Percentiles rank a stretch among this genome's conserved stretches.
These are phyloP conservation scores for Holothuria leucospilota DNA, from an alignment of 53 echinoderm and acorn worm genomes.

Conservation along the genomic window DNA sequence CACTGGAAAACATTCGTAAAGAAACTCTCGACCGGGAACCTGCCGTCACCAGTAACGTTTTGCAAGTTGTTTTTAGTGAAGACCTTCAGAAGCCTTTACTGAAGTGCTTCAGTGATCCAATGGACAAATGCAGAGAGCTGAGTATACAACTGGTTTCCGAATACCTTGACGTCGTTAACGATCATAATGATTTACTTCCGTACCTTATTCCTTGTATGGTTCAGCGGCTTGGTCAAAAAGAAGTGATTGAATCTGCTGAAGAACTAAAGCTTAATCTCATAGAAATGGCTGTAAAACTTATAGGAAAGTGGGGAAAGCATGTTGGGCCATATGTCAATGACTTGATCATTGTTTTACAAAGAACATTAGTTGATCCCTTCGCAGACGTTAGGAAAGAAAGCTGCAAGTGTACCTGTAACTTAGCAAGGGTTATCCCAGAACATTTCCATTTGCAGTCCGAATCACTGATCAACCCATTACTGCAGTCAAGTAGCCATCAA, in stretches of 20 bases:
- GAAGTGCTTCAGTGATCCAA: constrained; percentile 91
- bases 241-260: constrained; percentile 85
- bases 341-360: constrained; percentile 76
- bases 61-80: constrained; percentile 82
- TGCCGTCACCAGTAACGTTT: constrained; percentile 57
- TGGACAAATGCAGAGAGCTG: constrained; percentile 92
- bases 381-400: constrained; percentile 92
- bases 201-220: constrained; percentile 90
- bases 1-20: constrained; percentile 85
- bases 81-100: constrained; percentile 80
- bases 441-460: constrained; percentile 99
- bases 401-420: constrained; percentile 82
- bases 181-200: constrained; percentile 75
- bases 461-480: constrained; percentile 77
- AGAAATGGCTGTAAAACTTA: constrained; percentile 71
- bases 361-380: constrained; percentile 91
- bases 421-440: constrained; percentile 92
- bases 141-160: constrained; percentile 75
- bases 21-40: constrained; percentile 81
- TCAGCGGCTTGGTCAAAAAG: constrained; percentile 87
- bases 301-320: constrained; percentile 66
- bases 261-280: constrained; percentile 78
- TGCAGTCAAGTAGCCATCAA: constrained; percentile 88
- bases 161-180: constrained; percentile 71
- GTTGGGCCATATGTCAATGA: constrained; percentile 89